A percentile compares a stretch with the other conserved stretches of the same genome.
These are phyloP conservation scores for Spinus pinus DNA, from an alignment of 2,797 vertebrate species.

Conservation along the genomic window DNA sequence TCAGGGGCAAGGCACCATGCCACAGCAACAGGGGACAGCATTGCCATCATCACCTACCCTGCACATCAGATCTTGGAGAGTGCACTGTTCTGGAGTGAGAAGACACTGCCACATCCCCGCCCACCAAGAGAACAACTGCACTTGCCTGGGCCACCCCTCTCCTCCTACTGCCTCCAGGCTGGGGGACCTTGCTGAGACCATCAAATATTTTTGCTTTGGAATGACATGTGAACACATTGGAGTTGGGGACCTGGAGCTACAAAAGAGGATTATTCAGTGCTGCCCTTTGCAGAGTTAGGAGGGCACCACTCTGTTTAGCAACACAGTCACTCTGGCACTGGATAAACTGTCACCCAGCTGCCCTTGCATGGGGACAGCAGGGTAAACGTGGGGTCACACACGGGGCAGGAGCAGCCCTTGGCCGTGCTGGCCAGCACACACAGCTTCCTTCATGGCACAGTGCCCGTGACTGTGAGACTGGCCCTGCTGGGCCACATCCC, in stretches of 20 bases:
- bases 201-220: neutral
- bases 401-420: neutral
- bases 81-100: neutral
- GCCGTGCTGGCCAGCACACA: neutral
- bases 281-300: neutral
- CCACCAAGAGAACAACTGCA: neutral
- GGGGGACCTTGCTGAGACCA: neutral
- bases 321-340: neutral
- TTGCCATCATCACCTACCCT: rapidly evolving
- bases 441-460: neutral
- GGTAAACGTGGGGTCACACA: neutral
- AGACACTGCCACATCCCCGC: rapidly evolving
- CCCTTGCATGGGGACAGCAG: neutral
- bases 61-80: neutral
- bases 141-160: neutral
- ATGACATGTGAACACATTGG: rapidly evolving
- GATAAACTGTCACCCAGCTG: rapidly evolving
- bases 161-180: neutral
- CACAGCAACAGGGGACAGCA: rapidly evolving
- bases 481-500: neutral
- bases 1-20: neutral
- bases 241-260: neutral
- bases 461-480: neutral
- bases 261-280: neutral
- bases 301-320: neutral